Base-by-base conservation (phyloP, 2,888 invertebrate species). In the Argyresthia goedartella region DNA sequence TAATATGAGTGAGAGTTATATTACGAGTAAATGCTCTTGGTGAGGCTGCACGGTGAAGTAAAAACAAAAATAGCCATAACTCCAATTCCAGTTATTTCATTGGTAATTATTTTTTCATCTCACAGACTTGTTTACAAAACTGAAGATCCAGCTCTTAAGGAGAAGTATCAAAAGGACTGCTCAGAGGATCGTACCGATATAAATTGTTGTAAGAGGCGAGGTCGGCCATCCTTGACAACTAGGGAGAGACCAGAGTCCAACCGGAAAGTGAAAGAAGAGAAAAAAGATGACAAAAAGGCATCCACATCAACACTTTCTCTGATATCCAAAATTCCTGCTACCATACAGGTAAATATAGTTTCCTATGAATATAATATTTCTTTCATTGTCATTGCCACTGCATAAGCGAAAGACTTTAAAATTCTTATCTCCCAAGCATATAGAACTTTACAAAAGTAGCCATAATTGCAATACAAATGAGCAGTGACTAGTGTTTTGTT, bases 51-150 rank as follows among this genome's bases (percentile, higher is more conserved):
- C n/a, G n/a, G n/a, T n/a, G n/a, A n/a, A n/a, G n/a, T n/a, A 25
- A 25, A 4, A 25, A 4, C 2, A 25, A 25, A 25, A 25, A 25
- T 6, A 25, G 25, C 25, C 25, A 25, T 25, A 25, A 4, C 25
- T 25, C 3, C 6, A 25, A 6, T 25, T 25, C 25, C 25, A 25
- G 25, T 25, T 25, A 25, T 6, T 2, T 2, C 25, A 25, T 6
- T 25, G 6, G 6, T 25, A 25, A 25, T 25, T 6, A 2, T 25
- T 6, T 25, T 25, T 25, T 25, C 25, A 9, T 51, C 35, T 35
- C 16, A 45, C 51, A 89, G 89, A 64, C 70, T 85, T 53, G 75
- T 86, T 25, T 67, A 76, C 50, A 65, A 77, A 56, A 76, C 84
- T 52, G 67, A 81, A 59, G 82, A 88, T 61, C 65, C 75, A 11